Evolutionary conservation across 1,140 invertebrate genomes (phyloP).

Genomic region (Trigoniulus corallinus): DNA sequence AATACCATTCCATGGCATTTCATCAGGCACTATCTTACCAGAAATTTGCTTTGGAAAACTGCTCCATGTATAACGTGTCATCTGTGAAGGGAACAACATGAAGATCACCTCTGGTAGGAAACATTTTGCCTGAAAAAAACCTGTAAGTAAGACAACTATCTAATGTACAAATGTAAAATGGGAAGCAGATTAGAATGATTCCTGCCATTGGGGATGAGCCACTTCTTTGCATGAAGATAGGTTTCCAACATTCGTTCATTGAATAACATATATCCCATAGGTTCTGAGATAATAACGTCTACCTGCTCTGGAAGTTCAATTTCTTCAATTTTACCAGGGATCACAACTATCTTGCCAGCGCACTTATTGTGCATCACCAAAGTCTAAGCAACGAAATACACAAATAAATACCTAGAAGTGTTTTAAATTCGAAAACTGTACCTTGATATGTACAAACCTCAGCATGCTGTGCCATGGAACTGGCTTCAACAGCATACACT

Average conservation of each 20-base stretch:
- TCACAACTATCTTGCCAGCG: conserved; percentile 68
- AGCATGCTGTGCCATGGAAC: conserved; percentile 94
- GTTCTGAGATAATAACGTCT: conserved; percentile 96
- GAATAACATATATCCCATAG: conserved; percentile 99
- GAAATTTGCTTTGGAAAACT: conserved; percentile 96
- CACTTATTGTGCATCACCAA: conserved; percentile 82
- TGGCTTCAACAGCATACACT: conserved; percentile 97
- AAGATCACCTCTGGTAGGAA: conserved; percentile 85
- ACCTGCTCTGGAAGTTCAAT: conserved; percentile 86
- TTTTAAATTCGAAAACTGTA: conserved; percentile 3
- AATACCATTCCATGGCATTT: not conserved
- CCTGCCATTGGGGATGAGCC: conserved; percentile 71
- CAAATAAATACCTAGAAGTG: conserved; percentile 8
- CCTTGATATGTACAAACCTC: no score
- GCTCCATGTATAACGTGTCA: conserved; percentile 94
- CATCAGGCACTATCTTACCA: no score
- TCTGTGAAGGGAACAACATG: conserved; percentile 98
- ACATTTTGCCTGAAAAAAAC: conserved; percentile 55
- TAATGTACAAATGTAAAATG: not conserved
- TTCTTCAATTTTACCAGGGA: conserved; percentile 97
- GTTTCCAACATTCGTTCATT: conserved; percentile 99
- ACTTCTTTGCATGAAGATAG: conserved; percentile 96
- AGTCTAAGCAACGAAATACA: conserved; percentile 30
- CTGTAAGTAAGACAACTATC: not conserved
- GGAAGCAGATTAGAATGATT: no score